These are phyloP conservation scores for Gyps fulvus DNA, from an alignment of 2,113 vertebrate species.

Conservation along the genomic window DNA sequence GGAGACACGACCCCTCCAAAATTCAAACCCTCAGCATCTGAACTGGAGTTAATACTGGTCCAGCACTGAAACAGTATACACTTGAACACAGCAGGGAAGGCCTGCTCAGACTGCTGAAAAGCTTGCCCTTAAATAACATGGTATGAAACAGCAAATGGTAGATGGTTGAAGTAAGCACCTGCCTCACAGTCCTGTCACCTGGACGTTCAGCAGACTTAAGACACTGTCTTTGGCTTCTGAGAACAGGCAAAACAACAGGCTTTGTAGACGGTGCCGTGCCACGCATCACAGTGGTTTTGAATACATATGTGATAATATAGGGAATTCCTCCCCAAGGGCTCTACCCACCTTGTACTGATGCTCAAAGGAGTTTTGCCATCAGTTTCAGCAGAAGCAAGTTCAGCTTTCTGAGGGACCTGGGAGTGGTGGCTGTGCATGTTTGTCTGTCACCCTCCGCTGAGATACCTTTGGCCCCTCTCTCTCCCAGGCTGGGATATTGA, in stretches of 20 bases:
- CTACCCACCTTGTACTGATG: fast-evolving
- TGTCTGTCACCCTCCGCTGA: background rate
- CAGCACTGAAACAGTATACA: background rate
- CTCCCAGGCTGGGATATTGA: background rate
- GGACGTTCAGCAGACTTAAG: background rate
- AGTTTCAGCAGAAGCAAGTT: background rate
- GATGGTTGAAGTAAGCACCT: background rate
- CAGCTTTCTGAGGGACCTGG: background rate
- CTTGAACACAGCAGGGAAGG: background rate
- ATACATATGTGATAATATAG: fast-evolving
- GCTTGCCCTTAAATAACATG: background rate
- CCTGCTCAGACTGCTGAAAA: slow-evolving; percentile 1
- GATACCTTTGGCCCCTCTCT: background rate
- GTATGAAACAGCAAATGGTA: background rate
- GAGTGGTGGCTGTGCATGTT: background rate
- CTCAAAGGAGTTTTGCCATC: background rate
- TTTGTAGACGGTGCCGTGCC: fast-evolving
- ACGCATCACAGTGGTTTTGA: fast-evolving
- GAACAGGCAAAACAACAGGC: background rate
- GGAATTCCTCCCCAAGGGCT: background rate
- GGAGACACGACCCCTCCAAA: background rate
- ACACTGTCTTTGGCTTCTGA: background rate
- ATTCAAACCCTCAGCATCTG: background rate
- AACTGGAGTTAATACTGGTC: background rate
- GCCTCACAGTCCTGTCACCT: background rate